These are phyloP conservation scores for Ormyrus nitidulus DNA, from an alignment of 2,888 invertebrate genomes.

Conservation along the genomic window DNA sequence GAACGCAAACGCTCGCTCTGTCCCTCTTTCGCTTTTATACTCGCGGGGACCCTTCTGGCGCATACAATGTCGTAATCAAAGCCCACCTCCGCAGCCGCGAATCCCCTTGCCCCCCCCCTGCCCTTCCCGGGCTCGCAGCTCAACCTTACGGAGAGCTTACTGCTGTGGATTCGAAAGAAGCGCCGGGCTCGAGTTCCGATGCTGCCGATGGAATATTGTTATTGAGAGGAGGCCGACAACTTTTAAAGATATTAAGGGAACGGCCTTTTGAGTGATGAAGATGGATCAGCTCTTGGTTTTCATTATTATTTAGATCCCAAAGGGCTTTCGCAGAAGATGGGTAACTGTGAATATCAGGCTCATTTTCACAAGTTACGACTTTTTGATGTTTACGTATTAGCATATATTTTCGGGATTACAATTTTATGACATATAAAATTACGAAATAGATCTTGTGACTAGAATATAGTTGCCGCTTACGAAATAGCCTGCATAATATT, in stretches of 20 bases:
- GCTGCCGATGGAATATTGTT: neutral
- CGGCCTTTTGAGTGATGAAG: too few relatives aligned
- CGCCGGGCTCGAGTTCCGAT: neutral
- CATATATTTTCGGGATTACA: neutral
- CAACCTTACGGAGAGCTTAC: neutral
- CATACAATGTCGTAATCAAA: conserved; percentile 73
- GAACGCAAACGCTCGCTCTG: neutral
- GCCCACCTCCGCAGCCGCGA: conserved; percentile 61
- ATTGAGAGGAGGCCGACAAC: neutral
- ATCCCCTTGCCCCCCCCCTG: conserved; percentile 12
- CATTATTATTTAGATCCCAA: too few relatives aligned
- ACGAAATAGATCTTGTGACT: too few relatives aligned
- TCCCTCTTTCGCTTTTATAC: neutral
- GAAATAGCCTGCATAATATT: too few relatives aligned
- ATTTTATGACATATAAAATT: too few relatives aligned
- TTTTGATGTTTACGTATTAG: neutral
- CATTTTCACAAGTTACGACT: too few relatives aligned
- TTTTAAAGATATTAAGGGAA: too few relatives aligned
- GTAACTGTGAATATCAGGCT: too few relatives aligned
- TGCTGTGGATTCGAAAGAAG: conserved; percentile 2
- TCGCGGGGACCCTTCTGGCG: conserved; percentile 57
- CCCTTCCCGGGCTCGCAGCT: neutral
- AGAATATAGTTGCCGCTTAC: too few relatives aligned
- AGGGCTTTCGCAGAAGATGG: too few relatives aligned
- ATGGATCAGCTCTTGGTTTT: too few relatives aligned